phyloP scores from a whole-genome alignment of 2,797 vertebrate species.

The Hipposideros larvatus region DNA sequence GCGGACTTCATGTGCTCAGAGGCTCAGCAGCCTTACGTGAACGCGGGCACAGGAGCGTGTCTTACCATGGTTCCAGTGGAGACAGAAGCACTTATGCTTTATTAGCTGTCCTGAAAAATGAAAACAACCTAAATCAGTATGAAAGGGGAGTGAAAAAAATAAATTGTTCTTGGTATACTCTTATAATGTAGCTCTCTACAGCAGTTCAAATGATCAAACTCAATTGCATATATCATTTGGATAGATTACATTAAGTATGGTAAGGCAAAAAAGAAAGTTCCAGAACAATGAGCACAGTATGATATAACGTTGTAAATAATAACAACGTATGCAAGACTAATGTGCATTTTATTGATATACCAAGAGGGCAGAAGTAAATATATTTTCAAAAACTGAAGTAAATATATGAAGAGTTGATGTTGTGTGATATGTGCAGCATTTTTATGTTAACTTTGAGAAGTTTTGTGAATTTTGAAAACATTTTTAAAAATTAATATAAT shows the following conservation, averaged over 20 bases:
- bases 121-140: not conserved
- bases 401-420: not conserved
- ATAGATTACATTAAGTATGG: not conserved
- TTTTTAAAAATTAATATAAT: not conserved
- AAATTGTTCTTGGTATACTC: too few species aligned
- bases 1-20: not conserved
- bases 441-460: not conserved
- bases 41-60: fast-evolving
- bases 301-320: not conserved
- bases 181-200: not conserved
- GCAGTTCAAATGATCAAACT: not conserved
- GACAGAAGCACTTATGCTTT: not conserved
- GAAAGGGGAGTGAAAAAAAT: not conserved
- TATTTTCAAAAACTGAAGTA: not conserved
- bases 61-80: not conserved
- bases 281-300: not conserved
- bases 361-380: not conserved
- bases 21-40: fast-evolving
- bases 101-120: not conserved
- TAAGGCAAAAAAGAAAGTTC: not conserved
- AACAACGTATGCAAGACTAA: not conserved
- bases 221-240: not conserved
- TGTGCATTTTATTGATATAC: not conserved
- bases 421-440: not conserved
- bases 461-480: not conserved